These are phyloP conservation scores for Todiramphus saurophagus DNA, from an alignment of 2,113 vertebrate genomes.

Conservation along the genomic window DNA sequence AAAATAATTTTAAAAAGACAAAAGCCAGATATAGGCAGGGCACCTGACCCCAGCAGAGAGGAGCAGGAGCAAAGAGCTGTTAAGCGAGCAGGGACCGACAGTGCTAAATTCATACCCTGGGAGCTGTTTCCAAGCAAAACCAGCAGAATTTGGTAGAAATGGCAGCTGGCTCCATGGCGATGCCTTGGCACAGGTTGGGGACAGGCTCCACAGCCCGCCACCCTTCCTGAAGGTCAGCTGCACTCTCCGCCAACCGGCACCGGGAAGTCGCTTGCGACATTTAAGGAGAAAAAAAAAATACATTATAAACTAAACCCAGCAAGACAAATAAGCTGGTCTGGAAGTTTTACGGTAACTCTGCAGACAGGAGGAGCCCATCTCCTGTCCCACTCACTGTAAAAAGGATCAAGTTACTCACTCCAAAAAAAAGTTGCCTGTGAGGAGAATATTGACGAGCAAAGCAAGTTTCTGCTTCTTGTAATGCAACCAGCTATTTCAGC, in stretches of 20 bases:
- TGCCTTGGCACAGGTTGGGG: background rate
- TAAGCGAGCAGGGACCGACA: background rate
- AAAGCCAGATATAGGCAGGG: background rate
- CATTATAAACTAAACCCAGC: background rate
- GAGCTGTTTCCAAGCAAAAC: background rate
- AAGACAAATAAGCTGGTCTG: background rate
- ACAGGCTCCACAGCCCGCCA: background rate
- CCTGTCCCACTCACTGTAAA: background rate
- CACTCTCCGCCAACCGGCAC: background rate
- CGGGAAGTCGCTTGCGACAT: background rate
- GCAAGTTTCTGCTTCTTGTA: background rate
- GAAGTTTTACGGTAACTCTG: background rate
- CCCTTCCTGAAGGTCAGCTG: background rate
- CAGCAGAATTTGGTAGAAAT: background rate
- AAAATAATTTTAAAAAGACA: background rate
- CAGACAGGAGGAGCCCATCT: background rate
- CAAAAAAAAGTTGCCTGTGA: background rate
- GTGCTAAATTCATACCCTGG: background rate
- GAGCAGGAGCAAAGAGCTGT: background rate
- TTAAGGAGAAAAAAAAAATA: background rate
- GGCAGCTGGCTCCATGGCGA: background rate
- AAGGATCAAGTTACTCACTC: background rate
- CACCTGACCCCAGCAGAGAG: background rate
- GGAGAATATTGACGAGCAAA: background rate
- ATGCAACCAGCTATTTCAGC: background rate